Evolutionary conservation across 1,140 invertebrate genomes (phyloP).

Genomic region (Littorina saxatilis): DNA sequence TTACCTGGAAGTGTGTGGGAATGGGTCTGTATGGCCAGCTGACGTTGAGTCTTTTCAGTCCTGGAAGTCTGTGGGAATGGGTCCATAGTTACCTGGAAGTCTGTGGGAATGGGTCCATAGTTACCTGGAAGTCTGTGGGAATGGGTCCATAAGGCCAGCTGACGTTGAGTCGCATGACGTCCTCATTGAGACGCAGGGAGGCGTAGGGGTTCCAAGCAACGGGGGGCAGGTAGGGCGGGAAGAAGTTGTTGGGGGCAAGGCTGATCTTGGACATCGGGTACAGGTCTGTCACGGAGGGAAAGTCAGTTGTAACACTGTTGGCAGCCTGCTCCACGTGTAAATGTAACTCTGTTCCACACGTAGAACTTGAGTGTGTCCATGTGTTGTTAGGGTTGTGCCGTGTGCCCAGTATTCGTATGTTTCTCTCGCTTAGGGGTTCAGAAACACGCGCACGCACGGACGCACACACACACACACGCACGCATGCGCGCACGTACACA

Average conservation of each 20-base stretch:
- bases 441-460: too few relatives aligned
- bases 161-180: not conserved
- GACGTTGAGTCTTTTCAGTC: too few relatives aligned
- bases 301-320: not conserved
- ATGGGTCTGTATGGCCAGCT: too few relatives aligned
- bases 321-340: not conserved
- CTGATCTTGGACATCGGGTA: conserved; percentile 11
- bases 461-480: too few relatives aligned
- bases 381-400: not conserved
- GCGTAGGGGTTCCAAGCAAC: not conserved
- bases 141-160: not conserved
- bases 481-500: too few relatives aligned
- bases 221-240: not conserved
- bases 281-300: not conserved
- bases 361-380: not conserved
- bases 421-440: not conserved
- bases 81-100: too few relatives aligned
- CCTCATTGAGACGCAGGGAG: not conserved
- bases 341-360: too few relatives aligned
- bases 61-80: too few relatives aligned
- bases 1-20: too few relatives aligned
- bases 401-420: not conserved
- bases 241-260: not conserved
- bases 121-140: not conserved
- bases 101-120: too few relatives aligned